Evolutionary conservation across 2,797 vertebrate genomes (phyloP).

Genomic region (Halcyon smyrnensis): DNA sequence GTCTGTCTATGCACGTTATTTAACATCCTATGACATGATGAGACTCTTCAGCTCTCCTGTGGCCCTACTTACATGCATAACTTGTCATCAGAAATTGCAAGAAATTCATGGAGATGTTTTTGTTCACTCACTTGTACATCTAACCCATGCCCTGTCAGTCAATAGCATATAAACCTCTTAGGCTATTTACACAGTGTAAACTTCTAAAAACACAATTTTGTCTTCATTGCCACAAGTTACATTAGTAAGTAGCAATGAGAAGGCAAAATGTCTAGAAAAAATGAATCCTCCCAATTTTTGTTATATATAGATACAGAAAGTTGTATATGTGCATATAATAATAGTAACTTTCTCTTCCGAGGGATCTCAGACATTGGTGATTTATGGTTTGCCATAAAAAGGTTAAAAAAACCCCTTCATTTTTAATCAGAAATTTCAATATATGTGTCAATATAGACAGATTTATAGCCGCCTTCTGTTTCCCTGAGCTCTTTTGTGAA

Average conservation of each 20-base stretch:
- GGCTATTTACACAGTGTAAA: neutral
- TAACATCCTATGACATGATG: constrained; percentile 36
- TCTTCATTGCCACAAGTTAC: neutral
- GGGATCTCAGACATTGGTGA: neutral
- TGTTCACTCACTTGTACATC: neutral
- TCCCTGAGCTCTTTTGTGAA: neutral
- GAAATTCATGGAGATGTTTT: neutral
- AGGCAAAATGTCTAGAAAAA: neutral
- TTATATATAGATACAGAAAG: neutral
- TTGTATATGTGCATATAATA: neutral
- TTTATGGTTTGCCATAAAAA: neutral
- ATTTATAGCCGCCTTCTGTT: neutral
- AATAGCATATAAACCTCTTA: neutral
- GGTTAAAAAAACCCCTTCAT: neutral
- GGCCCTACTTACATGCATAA: constrained; percentile 19
- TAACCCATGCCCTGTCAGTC: neutral
- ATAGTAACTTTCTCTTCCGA: neutral
- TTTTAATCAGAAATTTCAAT: neutral
- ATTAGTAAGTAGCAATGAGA: neutral
- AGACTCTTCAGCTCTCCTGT: constrained; percentile 20
- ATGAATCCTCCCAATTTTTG: neutral
- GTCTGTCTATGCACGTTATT: constrained; percentile 27
- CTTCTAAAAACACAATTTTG: neutral
- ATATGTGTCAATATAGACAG: neutral
- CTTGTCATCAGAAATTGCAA: constrained; percentile 47